Base-by-base conservation (phyloP, 2,888 invertebrate genomes). In the Megastigmus dorsalis region DNA sequence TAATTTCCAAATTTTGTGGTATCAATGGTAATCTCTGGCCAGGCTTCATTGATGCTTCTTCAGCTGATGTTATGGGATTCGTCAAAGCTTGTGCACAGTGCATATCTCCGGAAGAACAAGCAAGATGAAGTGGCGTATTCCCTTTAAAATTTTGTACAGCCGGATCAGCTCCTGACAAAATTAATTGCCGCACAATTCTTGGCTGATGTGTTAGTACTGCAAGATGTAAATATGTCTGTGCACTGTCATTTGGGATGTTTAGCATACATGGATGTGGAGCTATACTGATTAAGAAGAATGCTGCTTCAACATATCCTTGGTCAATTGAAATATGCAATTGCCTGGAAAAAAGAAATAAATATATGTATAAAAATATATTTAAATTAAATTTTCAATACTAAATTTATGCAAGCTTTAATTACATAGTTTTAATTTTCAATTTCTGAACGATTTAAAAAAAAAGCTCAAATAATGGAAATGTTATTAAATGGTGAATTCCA, bases 91-190 rank as follows among this genome's bases (percentile, higher is more conserved):
- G 91, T 7, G 95, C 92, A 83, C 94, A 93, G 45, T 92, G 90
- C 33, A 92, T 82, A 84, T 95, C 92, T 6, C 94, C 94, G 15
- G 90, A 89, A 74, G 91, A 89, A 71, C 95, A 93, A 0, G 97
- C 97, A 74, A 96, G 89, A 87, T 97, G 97, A 6, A 97, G 89
- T 0, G 97, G 93, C 0, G 96, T 97, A 86, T 97, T 95, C 2
- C 97, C 97, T 74, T 91, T 89, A 65, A 91, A 89, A 84, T 97
- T 95, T 59, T 95, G 81, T 3, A 80, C 26, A 0, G 89, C 88
- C 0, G 89, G 88, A 66, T 89, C 86, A 0, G 96, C 96, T 18
- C 97, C 97, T 1, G 95, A 95, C 30, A 93, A 90, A 30, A 97
- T 91, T 73, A 97, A 89, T 89, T 93, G 92, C 77, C 96, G 90